Conservation (phyloP, 2,113 vertebrate species). For the Hymenochirus boettgeri region DNA sequence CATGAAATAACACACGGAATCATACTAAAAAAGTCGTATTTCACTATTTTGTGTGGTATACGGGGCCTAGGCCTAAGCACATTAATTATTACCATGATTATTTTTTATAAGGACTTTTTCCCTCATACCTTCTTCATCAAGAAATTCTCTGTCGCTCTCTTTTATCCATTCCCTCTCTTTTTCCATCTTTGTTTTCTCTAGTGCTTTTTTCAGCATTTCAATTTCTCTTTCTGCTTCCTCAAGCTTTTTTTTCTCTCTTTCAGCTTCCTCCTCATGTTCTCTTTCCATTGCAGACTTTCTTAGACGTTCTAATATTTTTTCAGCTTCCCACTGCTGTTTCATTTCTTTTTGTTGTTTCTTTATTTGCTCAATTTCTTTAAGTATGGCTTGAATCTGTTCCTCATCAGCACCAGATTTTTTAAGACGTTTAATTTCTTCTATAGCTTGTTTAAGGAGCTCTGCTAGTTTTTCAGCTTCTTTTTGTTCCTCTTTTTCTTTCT, state of each 20-base stretch:
- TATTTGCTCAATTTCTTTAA: not conserved
- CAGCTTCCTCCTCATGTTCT: not conserved
- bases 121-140: not conserved
- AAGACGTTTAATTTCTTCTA: not conserved
- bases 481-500: slow-evolving; percentile 6
- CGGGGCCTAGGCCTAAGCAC: too few relatives aligned
- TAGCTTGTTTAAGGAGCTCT: slow-evolving; percentile 2
- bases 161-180: not conserved
- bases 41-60: too few relatives aligned
- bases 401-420: not conserved
- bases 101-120: too few relatives aligned
- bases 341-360: slow-evolving; percentile 1
- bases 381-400: not conserved
- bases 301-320: not conserved
- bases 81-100: too few relatives aligned
- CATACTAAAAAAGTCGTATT: too few relatives aligned
- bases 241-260: not conserved
- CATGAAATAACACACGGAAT: too few relatives aligned
- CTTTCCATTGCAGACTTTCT: not conserved
- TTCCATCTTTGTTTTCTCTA: not conserved
- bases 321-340: slow-evolving; percentile 10
- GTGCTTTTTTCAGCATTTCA: not conserved
- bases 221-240: slow-evolving; percentile 22
- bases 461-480: not conserved
- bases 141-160: not conserved